phyloP scores from a whole-genome alignment of 2,888 invertebrate species.

The Syrista parreyssii region DNA sequence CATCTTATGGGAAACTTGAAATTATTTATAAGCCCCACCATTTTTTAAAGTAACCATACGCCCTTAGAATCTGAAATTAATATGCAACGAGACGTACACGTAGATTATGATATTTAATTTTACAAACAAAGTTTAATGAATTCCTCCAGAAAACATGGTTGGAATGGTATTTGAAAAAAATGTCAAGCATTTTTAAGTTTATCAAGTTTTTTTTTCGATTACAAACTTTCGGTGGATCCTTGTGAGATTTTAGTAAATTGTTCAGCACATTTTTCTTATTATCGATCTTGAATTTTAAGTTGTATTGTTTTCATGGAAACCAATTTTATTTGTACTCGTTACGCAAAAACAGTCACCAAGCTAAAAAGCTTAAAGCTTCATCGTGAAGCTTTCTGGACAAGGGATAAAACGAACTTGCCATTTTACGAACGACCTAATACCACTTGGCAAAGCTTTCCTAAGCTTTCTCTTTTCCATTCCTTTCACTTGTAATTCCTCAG shows the following conservation, averaged over 20 bases:
- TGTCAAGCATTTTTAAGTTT: not conserved
- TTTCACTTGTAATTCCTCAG: constrained; percentile 25
- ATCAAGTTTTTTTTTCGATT: not conserved
- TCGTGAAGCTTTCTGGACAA: not conserved
- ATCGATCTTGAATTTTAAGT: not conserved
- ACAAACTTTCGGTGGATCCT: not conserved
- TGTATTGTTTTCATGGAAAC: not conserved
- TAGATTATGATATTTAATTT: not conserved
- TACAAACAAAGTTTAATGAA: not conserved
- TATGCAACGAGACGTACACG: not conserved
- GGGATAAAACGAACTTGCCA: not conserved
- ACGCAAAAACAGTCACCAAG: not conserved
- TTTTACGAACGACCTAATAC: not conserved
- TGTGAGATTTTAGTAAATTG: not conserved
- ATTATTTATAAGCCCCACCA: constrained; percentile 21
- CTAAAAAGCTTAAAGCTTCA: not conserved
- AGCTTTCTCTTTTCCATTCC: constrained; percentile 14
- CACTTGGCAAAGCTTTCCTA: not conserved
- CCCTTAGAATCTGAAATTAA: not conserved
- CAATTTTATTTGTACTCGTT: not conserved
- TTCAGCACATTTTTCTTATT: not conserved
- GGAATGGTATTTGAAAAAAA: too few species aligned
- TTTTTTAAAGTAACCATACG: not conserved
- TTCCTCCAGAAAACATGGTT: not conserved
- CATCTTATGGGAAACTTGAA: constrained; percentile 20